Conservation (phyloP, 2,113 vertebrate species). For the Dolichotis patagonum region DNA sequence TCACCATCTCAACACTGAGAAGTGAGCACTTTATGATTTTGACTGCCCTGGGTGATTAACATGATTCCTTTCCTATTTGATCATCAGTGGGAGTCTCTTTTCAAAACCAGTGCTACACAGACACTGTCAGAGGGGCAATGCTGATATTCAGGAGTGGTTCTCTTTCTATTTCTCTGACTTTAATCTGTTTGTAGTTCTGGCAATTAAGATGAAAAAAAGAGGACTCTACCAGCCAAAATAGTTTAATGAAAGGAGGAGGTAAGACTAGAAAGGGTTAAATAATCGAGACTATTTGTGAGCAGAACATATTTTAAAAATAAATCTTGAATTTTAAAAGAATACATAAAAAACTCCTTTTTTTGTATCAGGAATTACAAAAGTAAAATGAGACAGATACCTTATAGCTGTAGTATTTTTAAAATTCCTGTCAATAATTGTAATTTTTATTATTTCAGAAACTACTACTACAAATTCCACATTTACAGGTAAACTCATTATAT, state of each 20-base stretch:
- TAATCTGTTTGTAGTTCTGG: neutral
- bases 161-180: neutral
- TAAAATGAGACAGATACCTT: neutral
- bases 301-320: neutral
- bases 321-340: neutral
- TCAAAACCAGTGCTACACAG: neutral
- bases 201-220: neutral
- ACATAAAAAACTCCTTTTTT: neutral
- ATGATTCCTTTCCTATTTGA: neutral
- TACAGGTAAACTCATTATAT: conserved; percentile 65
- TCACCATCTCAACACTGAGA: neutral
- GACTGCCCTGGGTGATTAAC: neutral
- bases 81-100: neutral
- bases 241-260: neutral
- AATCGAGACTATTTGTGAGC: neutral
- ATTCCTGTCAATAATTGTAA: conserved; percentile 50
- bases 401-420: neutral
- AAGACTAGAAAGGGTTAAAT: neutral
- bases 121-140: neutral
- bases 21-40: neutral
- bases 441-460: conserved; percentile 70
- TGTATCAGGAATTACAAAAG: neutral
- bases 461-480: conserved; percentile 46
- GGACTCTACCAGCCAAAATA: neutral
- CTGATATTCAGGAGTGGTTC: neutral